Evolutionary conservation across 2,888 invertebrate species (phyloP).

Genomic region (Luperina testacea): DNA sequence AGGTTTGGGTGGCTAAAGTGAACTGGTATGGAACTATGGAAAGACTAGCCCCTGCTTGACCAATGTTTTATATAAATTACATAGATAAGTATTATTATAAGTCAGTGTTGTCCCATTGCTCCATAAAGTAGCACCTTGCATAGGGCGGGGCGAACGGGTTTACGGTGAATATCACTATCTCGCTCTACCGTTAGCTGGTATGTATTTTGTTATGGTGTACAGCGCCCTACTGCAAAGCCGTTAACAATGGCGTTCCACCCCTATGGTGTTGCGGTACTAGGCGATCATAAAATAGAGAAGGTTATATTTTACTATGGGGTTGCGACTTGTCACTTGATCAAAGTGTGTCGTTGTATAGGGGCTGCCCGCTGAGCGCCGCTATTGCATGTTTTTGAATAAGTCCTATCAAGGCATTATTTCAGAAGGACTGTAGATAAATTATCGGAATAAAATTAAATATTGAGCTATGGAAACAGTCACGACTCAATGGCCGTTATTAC

Average conservation of each 20-base stretch:
- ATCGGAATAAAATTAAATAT: constrained; percentile 2
- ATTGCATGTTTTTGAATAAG: not conserved
- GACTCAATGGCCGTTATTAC: not conserved
- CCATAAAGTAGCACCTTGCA: not conserved
- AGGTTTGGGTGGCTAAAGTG: no score
- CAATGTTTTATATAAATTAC: no score
- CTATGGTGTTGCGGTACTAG: constrained; percentile 82
- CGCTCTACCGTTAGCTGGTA: constrained; percentile 38
- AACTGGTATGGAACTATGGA: no score
- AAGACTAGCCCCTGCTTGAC: no score
- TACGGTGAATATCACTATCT: constrained; percentile 31
- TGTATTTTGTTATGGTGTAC: constrained; percentile 33
- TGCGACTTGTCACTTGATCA: constrained; percentile 5
- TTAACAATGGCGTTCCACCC: constrained; percentile 80
- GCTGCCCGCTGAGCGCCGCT: not conserved
- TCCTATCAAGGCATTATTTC: not conserved
- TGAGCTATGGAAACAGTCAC: not conserved
- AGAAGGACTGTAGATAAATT: not conserved
- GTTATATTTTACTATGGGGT: constrained; percentile 63
- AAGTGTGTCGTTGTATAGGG: not conserved
- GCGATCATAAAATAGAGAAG: constrained; percentile 79
- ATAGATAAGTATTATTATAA: no score
- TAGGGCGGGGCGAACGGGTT: constrained; percentile 18
- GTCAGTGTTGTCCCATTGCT: no score
- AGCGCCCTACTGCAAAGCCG: constrained; percentile 37